Evolutionary conservation across 1,140 invertebrate species (phyloP).

Genomic region (Drosophila nebulosa): DNA sequence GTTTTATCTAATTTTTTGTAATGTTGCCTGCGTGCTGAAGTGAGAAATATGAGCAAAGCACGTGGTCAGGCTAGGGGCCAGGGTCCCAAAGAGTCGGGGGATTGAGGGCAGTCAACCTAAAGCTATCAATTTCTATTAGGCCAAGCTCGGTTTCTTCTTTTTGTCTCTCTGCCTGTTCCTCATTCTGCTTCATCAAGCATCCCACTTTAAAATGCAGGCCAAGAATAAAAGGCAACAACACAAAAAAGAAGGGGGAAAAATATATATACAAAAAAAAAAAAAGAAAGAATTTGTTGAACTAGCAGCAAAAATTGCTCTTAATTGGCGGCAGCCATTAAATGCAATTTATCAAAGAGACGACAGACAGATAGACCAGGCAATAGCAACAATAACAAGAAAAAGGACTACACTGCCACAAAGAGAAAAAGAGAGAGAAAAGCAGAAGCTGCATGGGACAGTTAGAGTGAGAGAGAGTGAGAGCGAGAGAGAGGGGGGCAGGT

Average conservation of each 20-base stretch:
- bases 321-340: conserved; percentile 74
- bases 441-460: not conserved
- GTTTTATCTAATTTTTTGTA: conserved; percentile 42
- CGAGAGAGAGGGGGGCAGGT: not conserved
- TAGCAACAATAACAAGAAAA: conserved; percentile 19
- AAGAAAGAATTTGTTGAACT: conserved; percentile 35
- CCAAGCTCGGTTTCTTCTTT: conserved; percentile 3
- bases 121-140: conserved; percentile 72
- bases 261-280: conserved; percentile 10
- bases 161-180: not conserved
- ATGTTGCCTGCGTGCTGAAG: conserved; percentile 61
- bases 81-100: not conserved
- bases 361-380: conserved; percentile 46
- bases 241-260: not conserved
- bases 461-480: not conserved
- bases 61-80: conserved; percentile 36
- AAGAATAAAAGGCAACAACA: not conserved
- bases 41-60: conserved; percentile 64
- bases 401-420: too few relatives aligned
- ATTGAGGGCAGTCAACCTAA: conserved; percentile 15
- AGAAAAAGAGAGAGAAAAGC: conserved; percentile 13
- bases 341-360: conserved; percentile 74
- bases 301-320: conserved; percentile 68
- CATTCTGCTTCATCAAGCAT: conserved; percentile 12
- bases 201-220: conserved; percentile 49